These are phyloP conservation scores for Herpetotheres cachinnans DNA, from an alignment of 2,113 vertebrate genomes.

Conservation along the genomic window DNA sequence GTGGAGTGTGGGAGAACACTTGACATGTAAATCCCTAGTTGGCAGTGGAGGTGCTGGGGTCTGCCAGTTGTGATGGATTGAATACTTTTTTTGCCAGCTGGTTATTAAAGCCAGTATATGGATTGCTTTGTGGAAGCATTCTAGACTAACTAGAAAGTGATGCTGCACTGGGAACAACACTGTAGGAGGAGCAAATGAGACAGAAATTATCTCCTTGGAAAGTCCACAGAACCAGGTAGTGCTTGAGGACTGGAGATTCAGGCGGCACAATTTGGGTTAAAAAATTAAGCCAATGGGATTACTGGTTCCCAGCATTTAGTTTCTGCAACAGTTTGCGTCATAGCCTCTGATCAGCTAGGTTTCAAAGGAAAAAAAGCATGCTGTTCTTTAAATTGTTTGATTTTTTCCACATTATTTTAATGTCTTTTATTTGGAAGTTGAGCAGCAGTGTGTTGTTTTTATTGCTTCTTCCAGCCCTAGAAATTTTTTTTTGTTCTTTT, in stretches of 20 bases:
- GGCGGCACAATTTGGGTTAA: background rate
- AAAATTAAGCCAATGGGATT: background rate
- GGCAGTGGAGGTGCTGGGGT: background rate
- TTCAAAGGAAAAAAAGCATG: background rate
- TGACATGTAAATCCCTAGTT: background rate
- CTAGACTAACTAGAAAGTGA: background rate
- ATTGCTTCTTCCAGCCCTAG: background rate
- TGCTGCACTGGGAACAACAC: background rate
- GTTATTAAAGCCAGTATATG: background rate
- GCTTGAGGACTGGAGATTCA: background rate
- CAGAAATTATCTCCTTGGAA: background rate
- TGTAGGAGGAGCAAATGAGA: background rate
- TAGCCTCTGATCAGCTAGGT: background rate
- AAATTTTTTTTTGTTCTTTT: background rate
- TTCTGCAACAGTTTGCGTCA: background rate
- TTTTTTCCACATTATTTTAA: background rate
- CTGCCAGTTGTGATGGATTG: background rate
- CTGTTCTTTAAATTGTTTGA: background rate
- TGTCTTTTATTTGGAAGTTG: background rate
- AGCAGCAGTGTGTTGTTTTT: background rate
- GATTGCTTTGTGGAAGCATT: background rate
- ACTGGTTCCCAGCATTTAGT: background rate
- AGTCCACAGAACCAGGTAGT: background rate
- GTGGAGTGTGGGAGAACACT: background rate
- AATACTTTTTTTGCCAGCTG: background rate